Evolutionary conservation across 2,888 invertebrate genomes (phyloP), one percentile per base, ranked within the genome.

Genomic region (Tipula lateralis): DNA sequence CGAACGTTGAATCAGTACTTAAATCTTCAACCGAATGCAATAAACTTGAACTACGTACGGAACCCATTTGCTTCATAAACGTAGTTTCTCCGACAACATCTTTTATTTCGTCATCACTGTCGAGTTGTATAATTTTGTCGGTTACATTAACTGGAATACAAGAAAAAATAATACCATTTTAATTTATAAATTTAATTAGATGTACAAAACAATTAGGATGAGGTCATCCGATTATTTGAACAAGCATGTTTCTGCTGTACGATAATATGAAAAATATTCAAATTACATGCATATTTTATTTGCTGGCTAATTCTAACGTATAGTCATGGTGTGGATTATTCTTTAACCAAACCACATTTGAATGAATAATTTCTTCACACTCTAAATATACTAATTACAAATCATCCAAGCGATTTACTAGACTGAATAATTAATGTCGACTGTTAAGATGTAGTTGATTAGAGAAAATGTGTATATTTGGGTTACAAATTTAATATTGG

Each of bases 11-110:
- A 89, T 94, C 94, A 0, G 95, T 94, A 83, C 93, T 94, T 12
- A 95, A 90, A 87, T 95, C 95, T 88, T 95, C 95, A 0, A 95
- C 94, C 0, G 94, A 94, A 88, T 95, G 94, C 5, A 94, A 90
- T 84, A 94, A 92, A 1, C 94, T 94, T 0, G 94, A 94, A 9
- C 94, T 94, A 7, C 94, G 91, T 1, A 94, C 94, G 29, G 94
- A 93, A 0, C 94, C 91, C 86, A 92, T 92, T 50, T 92, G 92
- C 85, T 92, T 92, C 87, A 91, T 90, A 80, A 90, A 91, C 29
- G 92, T 89, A 9, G 91, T 91, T 86, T 92, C 92, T 19, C 92
- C 92, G 87, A 92, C 90, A 81, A 91, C 91, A 85, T 92, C 92
- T 86, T 92, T 92, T 44, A 91, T 91, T 86, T 92, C 92, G 86